Evolutionary conservation across 2,888 invertebrate species (phyloP).

Genomic region (Archaeoteleia sp.): DNA sequence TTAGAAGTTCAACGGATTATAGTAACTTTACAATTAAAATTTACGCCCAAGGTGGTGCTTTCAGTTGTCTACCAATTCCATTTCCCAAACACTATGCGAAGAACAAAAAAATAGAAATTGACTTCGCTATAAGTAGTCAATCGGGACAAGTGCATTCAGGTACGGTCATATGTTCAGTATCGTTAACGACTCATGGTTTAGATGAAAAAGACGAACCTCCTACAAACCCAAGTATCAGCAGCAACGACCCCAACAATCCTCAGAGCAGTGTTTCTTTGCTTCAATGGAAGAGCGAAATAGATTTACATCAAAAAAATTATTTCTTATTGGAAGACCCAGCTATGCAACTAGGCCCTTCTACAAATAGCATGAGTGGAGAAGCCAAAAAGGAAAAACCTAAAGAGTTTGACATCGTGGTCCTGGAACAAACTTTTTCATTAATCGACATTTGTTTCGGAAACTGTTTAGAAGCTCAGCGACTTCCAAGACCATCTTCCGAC

Average conservation of each 20-base stretch:
- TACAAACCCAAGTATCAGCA: conserved; percentile 52
- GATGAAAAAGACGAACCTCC: conserved; percentile 39
- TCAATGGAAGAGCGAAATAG: conserved; percentile 44
- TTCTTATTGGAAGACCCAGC: conserved; percentile 64
- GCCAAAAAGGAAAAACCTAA: conserved; percentile 53
- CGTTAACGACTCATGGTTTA: conserved; percentile 54
- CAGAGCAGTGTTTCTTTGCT: conserved; percentile 58
- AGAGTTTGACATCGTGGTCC: conserved; percentile 63
- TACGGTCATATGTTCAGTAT: conserved; percentile 63
- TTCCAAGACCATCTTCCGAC: conserved; percentile 59
- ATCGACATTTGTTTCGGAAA: conserved; percentile 63
- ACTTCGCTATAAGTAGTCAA: conserved; percentile 65
- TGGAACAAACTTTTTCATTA: conserved; percentile 67
- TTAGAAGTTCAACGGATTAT: conserved; percentile 60
- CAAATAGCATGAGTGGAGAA: conserved; percentile 3
- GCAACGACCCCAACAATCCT: conserved; percentile 67
- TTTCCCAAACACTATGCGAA: conserved; percentile 63
- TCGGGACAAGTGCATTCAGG: conserved; percentile 62
- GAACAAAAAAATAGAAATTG: conserved; percentile 63
- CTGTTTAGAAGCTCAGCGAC: conserved; percentile 60
- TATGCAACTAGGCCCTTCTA: conserved; percentile 41
- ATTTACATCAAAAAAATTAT: conserved; percentile 47
- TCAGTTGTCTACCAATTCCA: conserved; percentile 65
- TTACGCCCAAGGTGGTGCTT: conserved; percentile 55
- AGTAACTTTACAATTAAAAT: conserved; percentile 64